Conservation (phyloP, 2,888 invertebrate species). For the Euclidia mi region DNA sequence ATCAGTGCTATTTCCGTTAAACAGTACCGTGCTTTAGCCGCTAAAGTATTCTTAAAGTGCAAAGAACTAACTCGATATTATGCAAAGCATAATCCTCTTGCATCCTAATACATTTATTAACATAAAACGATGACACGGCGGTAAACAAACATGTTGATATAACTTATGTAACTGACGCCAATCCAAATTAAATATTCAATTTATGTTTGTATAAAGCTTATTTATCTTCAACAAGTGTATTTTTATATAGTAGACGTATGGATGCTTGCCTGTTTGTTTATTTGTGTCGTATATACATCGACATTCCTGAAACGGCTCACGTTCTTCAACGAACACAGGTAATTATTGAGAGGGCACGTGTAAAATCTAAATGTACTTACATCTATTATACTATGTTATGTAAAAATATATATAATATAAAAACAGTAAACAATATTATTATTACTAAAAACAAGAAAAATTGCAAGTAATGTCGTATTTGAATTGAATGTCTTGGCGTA, state of each 20-base stretch:
- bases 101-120: conserved; percentile 49
- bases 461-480: too few relatives aligned
- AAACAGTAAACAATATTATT: too few relatives aligned
- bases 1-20: too few relatives aligned
- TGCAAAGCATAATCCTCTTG: conserved; percentile 20
- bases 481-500: too few relatives aligned
- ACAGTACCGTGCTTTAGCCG: too few relatives aligned
- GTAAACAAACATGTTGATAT: conserved; percentile 58
- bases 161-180: conserved; percentile 55
- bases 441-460: too few relatives aligned
- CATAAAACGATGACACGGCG: conserved; percentile 51
- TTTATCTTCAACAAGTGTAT: conserved; percentile 53
- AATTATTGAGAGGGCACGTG: conserved; percentile 54
- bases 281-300: conserved; percentile 37
- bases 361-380: conserved; percentile 49
- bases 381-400: too few relatives aligned
- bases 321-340: conserved; percentile 65
- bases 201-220: conserved; percentile 53
- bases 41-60: not conserved
- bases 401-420: too few relatives aligned
- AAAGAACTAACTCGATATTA: conserved; percentile 6
- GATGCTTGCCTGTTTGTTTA: conserved; percentile 56
- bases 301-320: conserved; percentile 75
- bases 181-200: conserved; percentile 61
- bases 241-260: conserved; percentile 56